These are phyloP conservation scores for Caracal caracal DNA, from an alignment of 2,113 vertebrate species.

Conservation along the genomic window DNA sequence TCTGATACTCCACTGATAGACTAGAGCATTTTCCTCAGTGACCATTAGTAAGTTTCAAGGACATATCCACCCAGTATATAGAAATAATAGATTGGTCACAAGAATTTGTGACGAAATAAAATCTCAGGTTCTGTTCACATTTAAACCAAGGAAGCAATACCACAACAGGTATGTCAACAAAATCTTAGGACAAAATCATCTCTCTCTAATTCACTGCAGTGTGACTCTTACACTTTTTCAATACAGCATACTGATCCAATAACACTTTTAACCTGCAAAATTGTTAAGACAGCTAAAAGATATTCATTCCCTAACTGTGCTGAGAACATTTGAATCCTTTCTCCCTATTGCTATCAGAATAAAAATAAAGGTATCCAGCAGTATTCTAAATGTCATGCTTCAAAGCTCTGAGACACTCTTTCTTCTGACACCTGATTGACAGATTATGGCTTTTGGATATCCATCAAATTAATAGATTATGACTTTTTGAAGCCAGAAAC, in stretches of 20 bases:
- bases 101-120: slow-evolving; percentile 61
- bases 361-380: slow-evolving; percentile 70
- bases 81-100: slow-evolving; percentile 34
- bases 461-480: slow-evolving; percentile 81
- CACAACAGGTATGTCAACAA: slow-evolving; percentile 39
- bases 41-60: slow-evolving; percentile 48
- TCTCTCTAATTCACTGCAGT: slow-evolving; percentile 58
- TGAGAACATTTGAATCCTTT: slow-evolving; percentile 37
- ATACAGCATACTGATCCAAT: slow-evolving; percentile 33
- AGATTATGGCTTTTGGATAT: slow-evolving; percentile 75
- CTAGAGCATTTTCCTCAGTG: background rate
- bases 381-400: slow-evolving; percentile 64
- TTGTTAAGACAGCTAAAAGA: slow-evolving; percentile 63
- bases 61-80: background rate
- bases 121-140: slow-evolving; percentile 51
- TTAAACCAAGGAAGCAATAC: slow-evolving; percentile 31
- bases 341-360: slow-evolving; percentile 49
- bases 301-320: slow-evolving; percentile 11
- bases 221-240: slow-evolving; percentile 45
- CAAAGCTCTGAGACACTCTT: slow-evolving; percentile 63
- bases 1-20: slow-evolving; percentile 48
- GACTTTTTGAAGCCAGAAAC: slow-evolving; percentile 73
- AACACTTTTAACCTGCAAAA: slow-evolving; percentile 59
- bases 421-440: slow-evolving; percentile 79
- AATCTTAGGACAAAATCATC: slow-evolving; percentile 57